These are phyloP conservation scores for Mythimna loreyi DNA, from an alignment of 2,888 invertebrate genomes.

Conservation along the genomic window DNA sequence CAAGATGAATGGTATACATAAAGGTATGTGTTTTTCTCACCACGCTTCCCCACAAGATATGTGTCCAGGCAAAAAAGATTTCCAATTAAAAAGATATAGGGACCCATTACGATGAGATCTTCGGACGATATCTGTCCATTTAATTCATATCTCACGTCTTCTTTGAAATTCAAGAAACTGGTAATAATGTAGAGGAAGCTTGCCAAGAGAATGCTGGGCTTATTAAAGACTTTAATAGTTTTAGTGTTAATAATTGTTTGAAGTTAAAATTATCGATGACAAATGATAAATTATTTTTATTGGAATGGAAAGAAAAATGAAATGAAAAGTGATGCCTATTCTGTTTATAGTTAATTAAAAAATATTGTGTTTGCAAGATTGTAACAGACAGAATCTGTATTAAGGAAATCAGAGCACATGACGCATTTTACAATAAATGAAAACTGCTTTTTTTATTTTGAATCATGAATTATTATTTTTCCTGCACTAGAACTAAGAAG, in stretches of 20 bases:
- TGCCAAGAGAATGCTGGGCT: constrained; percentile 32
- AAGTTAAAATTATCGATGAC: constrained; percentile 26
- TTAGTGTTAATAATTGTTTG: constrained; percentile 35
- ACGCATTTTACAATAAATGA: too few relatives aligned
- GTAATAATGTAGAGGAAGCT: constrained; percentile 52
- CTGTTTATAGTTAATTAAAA: constrained; percentile 14
- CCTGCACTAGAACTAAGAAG: too few relatives aligned
- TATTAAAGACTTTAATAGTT: constrained; percentile 34
- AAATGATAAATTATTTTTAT: too few relatives aligned
- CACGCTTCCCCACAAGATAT: constrained; percentile 77
- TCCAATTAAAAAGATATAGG: constrained; percentile 88
- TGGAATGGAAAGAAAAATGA: too few relatives aligned
- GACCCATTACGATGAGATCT: constrained; percentile 78
- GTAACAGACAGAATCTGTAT: not conserved
- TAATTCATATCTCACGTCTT: constrained; percentile 87
- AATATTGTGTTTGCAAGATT: not conserved
- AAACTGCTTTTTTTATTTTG: too few relatives aligned
- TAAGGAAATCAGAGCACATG: too few relatives aligned
- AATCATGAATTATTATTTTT: too few relatives aligned
- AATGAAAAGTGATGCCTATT: constrained; percentile 10
- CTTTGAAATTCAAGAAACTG: constrained; percentile 71
- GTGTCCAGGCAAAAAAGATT: constrained; percentile 79
- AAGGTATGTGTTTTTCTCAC: constrained; percentile 86
- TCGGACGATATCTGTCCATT: constrained; percentile 79
- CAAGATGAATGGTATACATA: constrained; percentile 84